A percentile compares a stretch with the other conserved stretches of the same genome.
Conservation (phyloP, 2,113 vertebrate species). For the Paralichthys olivaceus region DNA sequence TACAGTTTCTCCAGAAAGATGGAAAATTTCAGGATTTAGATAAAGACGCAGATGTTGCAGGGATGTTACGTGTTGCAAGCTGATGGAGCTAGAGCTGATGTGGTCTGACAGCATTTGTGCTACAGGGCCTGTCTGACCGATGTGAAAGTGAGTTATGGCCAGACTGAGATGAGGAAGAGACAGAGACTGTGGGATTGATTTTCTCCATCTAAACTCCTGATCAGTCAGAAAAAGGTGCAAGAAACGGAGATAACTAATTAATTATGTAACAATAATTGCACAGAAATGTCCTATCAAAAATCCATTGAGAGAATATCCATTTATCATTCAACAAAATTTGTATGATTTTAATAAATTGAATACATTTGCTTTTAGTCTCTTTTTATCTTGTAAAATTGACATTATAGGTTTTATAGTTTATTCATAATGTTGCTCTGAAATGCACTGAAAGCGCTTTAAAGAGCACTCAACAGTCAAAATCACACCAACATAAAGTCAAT, state of each 20-base stretch:
- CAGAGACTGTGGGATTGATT: constrained; percentile 10
- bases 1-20: constrained; percentile 17
- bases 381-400: not conserved
- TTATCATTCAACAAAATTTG: not conserved
- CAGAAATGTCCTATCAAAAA: not conserved
- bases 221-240: too few species aligned
- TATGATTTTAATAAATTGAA: too few species aligned
- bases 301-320: not conserved
- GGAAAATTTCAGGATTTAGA: constrained; percentile 27
- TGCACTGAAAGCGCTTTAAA: not conserved
- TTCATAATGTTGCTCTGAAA: not conserved
- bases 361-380: not conserved
- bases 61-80: constrained; percentile 27
- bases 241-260: too few species aligned
- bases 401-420: too few species aligned
- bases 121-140: constrained; percentile 38
- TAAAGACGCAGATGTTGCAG: constrained; percentile 16
- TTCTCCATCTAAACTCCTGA: constrained; percentile 1
- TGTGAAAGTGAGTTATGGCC: constrained; percentile 32
- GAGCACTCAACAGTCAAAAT: not conserved
- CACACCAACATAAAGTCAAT: too few species aligned
- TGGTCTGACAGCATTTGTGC: constrained; percentile 59
- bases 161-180: constrained; percentile 14
- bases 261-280: constrained; percentile 10
- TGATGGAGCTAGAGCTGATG: constrained; percentile 48